phyloP scores from a whole-genome alignment of 2,113 vertebrate species.

The Myrmecophaga tridactyla region DNA sequence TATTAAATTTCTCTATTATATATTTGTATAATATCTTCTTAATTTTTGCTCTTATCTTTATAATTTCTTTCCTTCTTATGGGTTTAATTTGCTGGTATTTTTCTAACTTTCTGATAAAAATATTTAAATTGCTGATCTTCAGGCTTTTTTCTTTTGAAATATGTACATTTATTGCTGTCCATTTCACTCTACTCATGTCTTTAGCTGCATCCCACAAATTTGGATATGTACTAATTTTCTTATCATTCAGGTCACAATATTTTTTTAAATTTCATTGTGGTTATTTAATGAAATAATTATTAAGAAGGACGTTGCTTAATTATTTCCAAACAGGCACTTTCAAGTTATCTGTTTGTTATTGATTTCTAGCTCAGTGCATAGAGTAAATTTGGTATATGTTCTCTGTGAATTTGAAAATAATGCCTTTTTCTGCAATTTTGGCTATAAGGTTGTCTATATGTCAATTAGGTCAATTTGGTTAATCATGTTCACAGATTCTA shows the following conservation, averaged over 20 bases:
- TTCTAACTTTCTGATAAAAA: background rate
- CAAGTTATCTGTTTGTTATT: background rate
- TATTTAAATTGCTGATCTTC: background rate
- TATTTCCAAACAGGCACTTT: background rate
- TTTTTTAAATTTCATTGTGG: background rate
- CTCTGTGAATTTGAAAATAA: background rate
- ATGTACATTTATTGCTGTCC: background rate
- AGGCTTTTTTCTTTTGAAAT: constrained; percentile 9
- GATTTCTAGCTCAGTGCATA: background rate
- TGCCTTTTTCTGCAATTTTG: background rate
- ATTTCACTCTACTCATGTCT: background rate
- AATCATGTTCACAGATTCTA: background rate
- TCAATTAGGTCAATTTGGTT: background rate
- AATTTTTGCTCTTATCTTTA: background rate
- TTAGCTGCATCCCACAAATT: background rate
- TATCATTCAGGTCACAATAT: background rate
- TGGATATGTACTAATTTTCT: background rate
- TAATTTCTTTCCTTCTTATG: background rate
- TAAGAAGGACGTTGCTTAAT: background rate
- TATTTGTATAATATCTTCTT: background rate
- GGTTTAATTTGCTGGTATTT: background rate
- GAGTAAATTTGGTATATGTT: background rate
- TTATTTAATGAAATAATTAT: background rate
- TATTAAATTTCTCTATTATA: background rate
- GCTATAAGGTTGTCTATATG: background rate